Percentiles rank a stretch among this genome's conserved stretches.
phyloP scores from a whole-genome alignment of 2,113 vertebrate genomes.

The Corythaeola cristata region DNA sequence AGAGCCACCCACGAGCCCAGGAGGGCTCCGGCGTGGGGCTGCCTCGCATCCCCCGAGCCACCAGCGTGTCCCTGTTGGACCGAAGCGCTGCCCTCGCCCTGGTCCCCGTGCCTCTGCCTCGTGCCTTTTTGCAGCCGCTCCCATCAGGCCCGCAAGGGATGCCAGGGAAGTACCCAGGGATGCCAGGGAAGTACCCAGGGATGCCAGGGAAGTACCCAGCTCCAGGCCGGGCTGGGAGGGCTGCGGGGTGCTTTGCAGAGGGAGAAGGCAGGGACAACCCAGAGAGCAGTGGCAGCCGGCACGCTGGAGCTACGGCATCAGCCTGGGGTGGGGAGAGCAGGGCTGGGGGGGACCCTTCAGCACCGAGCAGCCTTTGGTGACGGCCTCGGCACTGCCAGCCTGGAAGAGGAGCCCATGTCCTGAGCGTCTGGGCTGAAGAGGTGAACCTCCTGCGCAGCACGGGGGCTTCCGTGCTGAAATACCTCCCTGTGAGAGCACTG shows the following conservation, averaged over 20 bases:
- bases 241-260: not conserved
- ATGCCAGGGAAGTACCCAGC: not conserved
- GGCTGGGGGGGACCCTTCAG: not conserved
- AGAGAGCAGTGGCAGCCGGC: not conserved
- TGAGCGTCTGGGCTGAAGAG: not conserved
- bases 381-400: not conserved
- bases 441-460: not conserved
- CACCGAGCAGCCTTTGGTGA: not conserved
- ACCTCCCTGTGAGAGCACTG: not conserved
- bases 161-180: not conserved
- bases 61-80: rapidly evolving
- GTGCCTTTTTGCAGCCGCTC: not conserved
- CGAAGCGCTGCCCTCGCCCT: rapidly evolving
- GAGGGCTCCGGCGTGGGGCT: not conserved
- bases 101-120: not conserved
- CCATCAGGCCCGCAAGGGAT: not conserved
- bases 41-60: not conserved
- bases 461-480: not conserved
- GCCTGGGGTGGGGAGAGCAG: rapidly evolving
- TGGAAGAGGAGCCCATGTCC: not conserved
- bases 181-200: not conserved
- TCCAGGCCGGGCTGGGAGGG: rapidly evolving
- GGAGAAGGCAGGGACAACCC: not conserved
- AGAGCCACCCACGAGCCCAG: not conserved
- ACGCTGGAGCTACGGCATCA: rapidly evolving